A percentile compares a stretch with the other conserved stretches of the same genome.
Conservation (phyloP, 2,113 vertebrate species). For the Chinchilla lanigera region DNA sequence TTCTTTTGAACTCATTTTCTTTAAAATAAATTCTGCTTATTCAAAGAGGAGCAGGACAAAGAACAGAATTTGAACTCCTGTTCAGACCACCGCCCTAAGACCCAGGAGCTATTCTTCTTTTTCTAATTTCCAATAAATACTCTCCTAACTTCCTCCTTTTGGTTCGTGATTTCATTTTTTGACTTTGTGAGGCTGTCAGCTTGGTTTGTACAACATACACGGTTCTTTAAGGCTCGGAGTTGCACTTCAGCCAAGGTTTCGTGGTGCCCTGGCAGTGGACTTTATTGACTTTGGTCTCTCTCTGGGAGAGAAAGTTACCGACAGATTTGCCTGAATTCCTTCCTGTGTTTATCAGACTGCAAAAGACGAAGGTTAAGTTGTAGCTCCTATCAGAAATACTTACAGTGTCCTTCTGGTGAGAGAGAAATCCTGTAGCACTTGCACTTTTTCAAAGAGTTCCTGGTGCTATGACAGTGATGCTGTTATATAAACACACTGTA, state of each 20-base stretch:
- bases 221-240: not conserved
- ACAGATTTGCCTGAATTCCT: not conserved
- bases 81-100: not conserved
- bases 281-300: constrained; percentile 25
- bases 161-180: not conserved
- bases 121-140: not conserved
- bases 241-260: not conserved
- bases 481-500: not conserved
- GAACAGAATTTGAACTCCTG: not conserved
- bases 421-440: not conserved
- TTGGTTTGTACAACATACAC: not conserved
- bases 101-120: not conserved
- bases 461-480: not conserved
- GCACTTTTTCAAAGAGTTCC: not conserved
- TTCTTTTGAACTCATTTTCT: not conserved
- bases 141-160: not conserved
- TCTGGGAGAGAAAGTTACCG: not conserved
- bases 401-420: not conserved
- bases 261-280: not conserved
- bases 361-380: not conserved
- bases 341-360: not conserved
- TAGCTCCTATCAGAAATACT: not conserved
- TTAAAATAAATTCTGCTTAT: not conserved
- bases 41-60: not conserved
- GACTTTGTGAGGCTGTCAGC: not conserved